A percentile compares a stretch with the other conserved stretches of the same genome.
phyloP scores from a whole-genome alignment of 2,113 vertebrate species.

The Vulpes ferrilata region DNA sequence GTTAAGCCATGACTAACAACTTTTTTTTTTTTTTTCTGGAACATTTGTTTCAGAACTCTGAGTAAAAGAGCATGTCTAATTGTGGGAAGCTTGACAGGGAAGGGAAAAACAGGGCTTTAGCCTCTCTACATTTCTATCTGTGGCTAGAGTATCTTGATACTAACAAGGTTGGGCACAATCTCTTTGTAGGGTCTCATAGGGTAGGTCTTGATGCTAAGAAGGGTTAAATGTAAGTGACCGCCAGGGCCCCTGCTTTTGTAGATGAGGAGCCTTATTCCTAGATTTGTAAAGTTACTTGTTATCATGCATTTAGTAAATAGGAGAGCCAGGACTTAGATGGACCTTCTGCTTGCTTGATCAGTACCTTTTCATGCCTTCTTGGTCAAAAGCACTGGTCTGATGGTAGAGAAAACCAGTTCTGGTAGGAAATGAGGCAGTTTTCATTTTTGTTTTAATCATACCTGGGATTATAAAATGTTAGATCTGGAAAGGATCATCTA shows the following conservation, averaged over 20 bases:
- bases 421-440: slow-evolving; percentile 26
- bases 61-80: slow-evolving; percentile 19
- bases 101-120: slow-evolving; percentile 21
- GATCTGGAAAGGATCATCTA: neutral
- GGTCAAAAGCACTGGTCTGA: slow-evolving; percentile 13
- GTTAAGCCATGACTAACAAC: neutral
- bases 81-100: neutral
- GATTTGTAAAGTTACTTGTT: slow-evolving; percentile 46
- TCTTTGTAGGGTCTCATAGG: slow-evolving; percentile 24
- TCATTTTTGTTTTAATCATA: slow-evolving; percentile 60
- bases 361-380: neutral
- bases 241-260: slow-evolving; percentile 30
- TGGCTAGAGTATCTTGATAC: slow-evolving; percentile 29
- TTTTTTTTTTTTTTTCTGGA: neutral
- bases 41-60: slow-evolving; percentile 48
- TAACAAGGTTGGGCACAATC: neutral
- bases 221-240: slow-evolving; percentile 32
- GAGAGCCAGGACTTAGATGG: slow-evolving; percentile 43
- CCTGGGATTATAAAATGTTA: slow-evolving; percentile 35
- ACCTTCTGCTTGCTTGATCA: neutral
- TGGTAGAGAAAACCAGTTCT: slow-evolving; percentile 47
- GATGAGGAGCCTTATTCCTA: slow-evolving; percentile 12
- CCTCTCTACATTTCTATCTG: slow-evolving; percentile 19
- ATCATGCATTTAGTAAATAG: neutral
- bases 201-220: slow-evolving; percentile 39